These are phyloP conservation scores for Pinctada fucata DNA, from an alignment of 2,888 invertebrate species.

Conservation along the genomic window DNA sequence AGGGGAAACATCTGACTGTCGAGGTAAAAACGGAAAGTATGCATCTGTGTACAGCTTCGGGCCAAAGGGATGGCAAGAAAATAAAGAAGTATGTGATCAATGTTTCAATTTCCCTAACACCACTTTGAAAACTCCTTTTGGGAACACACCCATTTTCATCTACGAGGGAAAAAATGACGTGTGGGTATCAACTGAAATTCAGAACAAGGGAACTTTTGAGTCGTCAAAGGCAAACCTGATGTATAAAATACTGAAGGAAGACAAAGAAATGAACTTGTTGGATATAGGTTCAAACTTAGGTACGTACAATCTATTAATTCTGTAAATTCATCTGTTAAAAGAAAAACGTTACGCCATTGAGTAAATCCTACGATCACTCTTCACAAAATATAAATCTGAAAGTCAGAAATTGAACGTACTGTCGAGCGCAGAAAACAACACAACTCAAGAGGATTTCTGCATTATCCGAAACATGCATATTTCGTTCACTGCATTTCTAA, in stretches of 20 bases:
- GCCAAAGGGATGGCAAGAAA: slow-evolving; percentile 19
- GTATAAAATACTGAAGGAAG: slow-evolving; percentile 24
- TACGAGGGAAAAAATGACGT: slow-evolving; percentile 24
- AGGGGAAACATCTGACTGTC: background rate
- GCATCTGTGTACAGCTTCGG: slow-evolving; percentile 17
- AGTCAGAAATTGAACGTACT: background rate
- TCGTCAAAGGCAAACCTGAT: slow-evolving; percentile 16
- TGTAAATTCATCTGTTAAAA: no score
- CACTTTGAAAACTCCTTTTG: slow-evolving; percentile 29
- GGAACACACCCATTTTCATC: slow-evolving; percentile 34
- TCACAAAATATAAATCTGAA: no score
- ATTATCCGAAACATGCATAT: no score
- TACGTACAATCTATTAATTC: background rate
- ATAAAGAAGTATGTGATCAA: slow-evolving; percentile 22
- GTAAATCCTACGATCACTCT: no score
- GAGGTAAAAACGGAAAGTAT: background rate
- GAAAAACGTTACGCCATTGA: no score
- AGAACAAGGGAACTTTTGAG: slow-evolving; percentile 23
- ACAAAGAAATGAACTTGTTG: slow-evolving; percentile 26
- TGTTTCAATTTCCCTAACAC: slow-evolving; percentile 31
- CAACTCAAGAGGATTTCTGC: no score
- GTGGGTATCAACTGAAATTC: slow-evolving; percentile 26
- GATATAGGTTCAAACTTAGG: slow-evolving; percentile 40
- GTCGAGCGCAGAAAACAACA: no score
- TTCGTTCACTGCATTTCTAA: no score